phyloP scores from a whole-genome alignment of 2,797 vertebrate species.

The Muraenolepis orangiensis region DNA sequence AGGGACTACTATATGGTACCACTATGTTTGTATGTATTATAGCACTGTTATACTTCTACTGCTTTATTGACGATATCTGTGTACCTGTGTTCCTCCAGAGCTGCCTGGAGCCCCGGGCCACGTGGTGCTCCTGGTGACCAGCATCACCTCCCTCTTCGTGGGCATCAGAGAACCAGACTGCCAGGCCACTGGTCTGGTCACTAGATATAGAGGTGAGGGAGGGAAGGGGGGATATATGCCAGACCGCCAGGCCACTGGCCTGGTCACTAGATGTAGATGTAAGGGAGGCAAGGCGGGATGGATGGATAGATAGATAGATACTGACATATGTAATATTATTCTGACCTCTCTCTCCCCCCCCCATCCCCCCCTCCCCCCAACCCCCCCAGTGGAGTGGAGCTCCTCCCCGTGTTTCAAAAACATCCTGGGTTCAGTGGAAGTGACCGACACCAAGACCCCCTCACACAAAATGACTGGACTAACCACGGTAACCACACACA shows the following conservation, averaged over 20 bases:
- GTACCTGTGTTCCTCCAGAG: conserved; percentile 44
- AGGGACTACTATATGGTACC: not conserved
- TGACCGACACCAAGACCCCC: conserved; percentile 68
- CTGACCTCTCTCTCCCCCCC: conserved; percentile 39
- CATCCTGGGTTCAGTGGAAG: conserved; percentile 60
- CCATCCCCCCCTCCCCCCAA: conserved; percentile 43
- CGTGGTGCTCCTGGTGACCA: conserved; percentile 68
- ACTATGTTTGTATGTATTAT: not conserved
- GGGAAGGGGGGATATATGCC: not conserved
- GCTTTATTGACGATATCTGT: not conserved
- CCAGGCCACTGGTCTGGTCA: conserved; percentile 58
- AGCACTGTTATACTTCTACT: not conserved
- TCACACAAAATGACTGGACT: conserved; percentile 63
- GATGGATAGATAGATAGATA: not conserved
- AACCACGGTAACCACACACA: conserved; percentile 56
- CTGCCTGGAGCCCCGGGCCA: conserved; percentile 64
- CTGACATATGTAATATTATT: not conserved
- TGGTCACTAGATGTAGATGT: not conserved
- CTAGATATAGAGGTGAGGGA: conserved; percentile 67
- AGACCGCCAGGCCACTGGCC: not conserved
- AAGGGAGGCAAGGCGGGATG: not conserved
- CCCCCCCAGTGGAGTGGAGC: conserved; percentile 76
- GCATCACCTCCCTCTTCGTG: conserved; percentile 66
- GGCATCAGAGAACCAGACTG: conserved; percentile 65
- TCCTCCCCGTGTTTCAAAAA: conserved; percentile 61